Evolutionary conservation across 2,113 vertebrate genomes (phyloP).

Genomic region (Mobula birostris): DNA sequence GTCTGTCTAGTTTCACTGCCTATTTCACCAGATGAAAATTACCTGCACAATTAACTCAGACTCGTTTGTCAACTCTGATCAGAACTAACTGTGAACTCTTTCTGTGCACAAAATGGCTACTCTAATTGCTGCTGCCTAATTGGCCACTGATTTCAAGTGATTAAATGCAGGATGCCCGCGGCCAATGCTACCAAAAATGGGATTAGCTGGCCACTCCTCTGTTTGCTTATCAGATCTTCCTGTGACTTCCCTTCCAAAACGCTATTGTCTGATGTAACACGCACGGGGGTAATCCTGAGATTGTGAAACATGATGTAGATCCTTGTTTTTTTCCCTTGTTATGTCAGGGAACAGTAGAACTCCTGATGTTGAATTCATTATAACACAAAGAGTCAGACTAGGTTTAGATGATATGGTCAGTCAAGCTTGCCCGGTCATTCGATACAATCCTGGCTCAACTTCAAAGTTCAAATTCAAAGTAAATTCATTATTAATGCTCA

Average conservation of each 20-base stretch:
- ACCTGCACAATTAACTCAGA: not conserved
- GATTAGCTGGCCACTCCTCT: not conserved
- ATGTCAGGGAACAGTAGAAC: not conserved
- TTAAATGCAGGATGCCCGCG: not conserved
- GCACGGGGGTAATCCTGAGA: not conserved
- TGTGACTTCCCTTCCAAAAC: not conserved
- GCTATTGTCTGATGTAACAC: not conserved
- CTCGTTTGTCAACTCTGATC: not conserved
- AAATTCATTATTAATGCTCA: too few relatives aligned
- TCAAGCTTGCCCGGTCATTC: too few relatives aligned
- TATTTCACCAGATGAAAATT: not conserved
- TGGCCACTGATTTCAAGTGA: not conserved
- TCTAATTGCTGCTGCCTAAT: not conserved
- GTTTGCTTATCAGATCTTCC: not conserved
- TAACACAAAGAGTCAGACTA: too few relatives aligned
- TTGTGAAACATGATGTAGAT: not conserved
- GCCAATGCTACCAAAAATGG: not conserved
- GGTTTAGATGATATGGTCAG: too few relatives aligned
- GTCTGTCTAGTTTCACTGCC: not conserved
- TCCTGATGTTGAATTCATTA: not conserved
- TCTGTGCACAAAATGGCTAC: not conserved
- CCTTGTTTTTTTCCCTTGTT: not conserved
- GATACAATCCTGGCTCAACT: too few relatives aligned
- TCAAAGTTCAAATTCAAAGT: too few relatives aligned
- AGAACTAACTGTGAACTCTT: not conserved